These are phyloP conservation scores for Agelastica alni DNA, from an alignment of 2,888 invertebrate species.

Conservation along the genomic window DNA sequence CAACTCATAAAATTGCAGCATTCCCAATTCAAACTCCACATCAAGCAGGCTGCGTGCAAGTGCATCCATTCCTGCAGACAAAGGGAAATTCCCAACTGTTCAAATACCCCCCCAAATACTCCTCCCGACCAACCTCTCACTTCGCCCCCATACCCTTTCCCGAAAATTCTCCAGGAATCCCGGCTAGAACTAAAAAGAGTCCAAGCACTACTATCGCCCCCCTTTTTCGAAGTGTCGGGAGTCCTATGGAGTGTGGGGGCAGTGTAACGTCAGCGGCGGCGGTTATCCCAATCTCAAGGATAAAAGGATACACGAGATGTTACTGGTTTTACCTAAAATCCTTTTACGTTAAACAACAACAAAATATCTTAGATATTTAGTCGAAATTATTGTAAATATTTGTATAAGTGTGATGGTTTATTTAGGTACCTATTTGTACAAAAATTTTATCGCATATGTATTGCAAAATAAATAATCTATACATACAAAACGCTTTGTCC, in stretches of 20 bases:
- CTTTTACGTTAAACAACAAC: too few species aligned
- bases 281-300: slow-evolving; percentile 7
- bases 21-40: slow-evolving; percentile 23
- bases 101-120: slow-evolving; percentile 19
- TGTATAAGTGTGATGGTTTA: too few species aligned
- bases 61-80: slow-evolving; percentile 25
- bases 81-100: slow-evolving; percentile 26
- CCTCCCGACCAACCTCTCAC: slow-evolving; percentile 5
- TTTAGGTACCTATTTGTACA: too few species aligned
- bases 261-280: slow-evolving; percentile 8
- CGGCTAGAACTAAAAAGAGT: slow-evolving; percentile 24
- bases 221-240: slow-evolving; percentile 11
- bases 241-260: slow-evolving; percentile 4
- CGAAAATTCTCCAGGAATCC: slow-evolving; percentile 24
- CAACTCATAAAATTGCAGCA: slow-evolving; percentile 20
- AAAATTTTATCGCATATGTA: too few species aligned
- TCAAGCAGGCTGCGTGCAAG: slow-evolving; percentile 24
- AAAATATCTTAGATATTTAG: too few species aligned
- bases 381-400: too few species aligned
- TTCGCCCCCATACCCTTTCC: slow-evolving; percentile 4
- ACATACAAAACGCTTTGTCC: too few species aligned
- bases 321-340: too few species aligned
- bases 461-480: too few species aligned
- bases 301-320: neutral
- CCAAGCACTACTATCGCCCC: slow-evolving; percentile 20